phyloP scores from a whole-genome alignment of 2,888 invertebrate genomes.

The Agelastica alni region DNA sequence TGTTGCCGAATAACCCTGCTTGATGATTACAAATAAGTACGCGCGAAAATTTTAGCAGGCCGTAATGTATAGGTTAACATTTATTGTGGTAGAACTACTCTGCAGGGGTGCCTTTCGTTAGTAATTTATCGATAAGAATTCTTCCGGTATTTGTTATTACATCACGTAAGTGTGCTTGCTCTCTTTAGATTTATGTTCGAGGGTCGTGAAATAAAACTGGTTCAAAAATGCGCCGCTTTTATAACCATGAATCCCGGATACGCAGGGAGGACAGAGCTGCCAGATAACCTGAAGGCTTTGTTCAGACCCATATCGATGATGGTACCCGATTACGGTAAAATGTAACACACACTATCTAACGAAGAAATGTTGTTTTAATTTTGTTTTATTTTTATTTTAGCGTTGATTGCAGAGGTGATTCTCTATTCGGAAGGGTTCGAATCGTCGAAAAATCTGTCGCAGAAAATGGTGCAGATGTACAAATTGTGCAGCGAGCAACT shows the following conservation, averaged over 20 bases:
- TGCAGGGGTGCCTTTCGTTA: no score
- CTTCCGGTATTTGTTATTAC: no score
- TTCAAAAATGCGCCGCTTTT: slow-evolving; percentile 80
- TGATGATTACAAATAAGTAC: no score
- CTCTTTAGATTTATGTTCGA: slow-evolving; percentile 92
- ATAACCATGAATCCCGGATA: slow-evolving; percentile 94
- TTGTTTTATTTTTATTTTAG: slow-evolving; percentile 53
- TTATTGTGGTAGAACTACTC: no score
- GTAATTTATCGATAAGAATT: no score
- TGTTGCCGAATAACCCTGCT: no score
- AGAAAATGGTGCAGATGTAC: slow-evolving; percentile 93
- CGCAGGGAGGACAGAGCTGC: slow-evolving; percentile 85
- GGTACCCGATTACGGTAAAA: slow-evolving; percentile 87
- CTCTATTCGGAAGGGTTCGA: slow-evolving; percentile 93
- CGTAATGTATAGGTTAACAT: no score
- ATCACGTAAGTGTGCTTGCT: no score
- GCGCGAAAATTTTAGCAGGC: no score
- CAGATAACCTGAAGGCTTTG: slow-evolving; percentile 85
- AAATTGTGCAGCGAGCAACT: slow-evolving; percentile 89
- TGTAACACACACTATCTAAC: not conserved
- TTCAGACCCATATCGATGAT: slow-evolving; percentile 90
- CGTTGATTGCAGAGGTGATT: slow-evolving; percentile 87
- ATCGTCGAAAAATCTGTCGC: slow-evolving; percentile 82
- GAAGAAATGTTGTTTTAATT: no score
- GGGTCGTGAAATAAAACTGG: slow-evolving; percentile 82